phyloP scores from a whole-genome alignment of 2,888 invertebrate species.

The Tiphia femorata region DNA sequence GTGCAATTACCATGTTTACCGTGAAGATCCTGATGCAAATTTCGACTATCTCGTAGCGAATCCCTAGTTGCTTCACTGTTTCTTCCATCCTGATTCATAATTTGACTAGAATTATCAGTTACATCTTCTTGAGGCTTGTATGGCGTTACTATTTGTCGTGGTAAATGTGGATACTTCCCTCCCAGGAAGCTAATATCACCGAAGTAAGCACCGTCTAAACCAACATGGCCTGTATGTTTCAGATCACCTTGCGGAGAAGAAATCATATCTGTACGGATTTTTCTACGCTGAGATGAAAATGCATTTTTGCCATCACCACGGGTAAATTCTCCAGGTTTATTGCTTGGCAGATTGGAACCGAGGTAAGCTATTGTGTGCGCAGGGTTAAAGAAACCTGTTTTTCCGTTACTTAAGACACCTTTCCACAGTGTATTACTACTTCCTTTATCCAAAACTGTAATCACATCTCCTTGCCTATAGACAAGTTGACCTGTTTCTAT shows the following conservation, averaged over 20 bases:
- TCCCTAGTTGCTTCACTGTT: constrained; percentile 49
- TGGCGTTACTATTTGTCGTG: constrained; percentile 89
- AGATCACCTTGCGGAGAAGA: constrained; percentile 97
- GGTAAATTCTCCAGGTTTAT: constrained; percentile 71
- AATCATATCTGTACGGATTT: constrained; percentile 92
- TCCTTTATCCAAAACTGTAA: constrained; percentile 91
- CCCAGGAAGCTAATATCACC: constrained; percentile 89
- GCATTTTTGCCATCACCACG: constrained; percentile 76
- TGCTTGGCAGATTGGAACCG: constrained; percentile 80
- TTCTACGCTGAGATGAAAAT: constrained; percentile 71
- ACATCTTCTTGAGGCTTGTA: constrained; percentile 89
- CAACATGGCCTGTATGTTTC: constrained; percentile 96
- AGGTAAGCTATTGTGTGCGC: constrained; percentile 89
- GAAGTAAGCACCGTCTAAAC: constrained; percentile 96
- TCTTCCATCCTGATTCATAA: constrained; percentile 52
- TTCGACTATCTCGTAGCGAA: constrained; percentile 54
- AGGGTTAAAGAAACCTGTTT: constrained; percentile 94
- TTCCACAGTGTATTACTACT: constrained; percentile 79
- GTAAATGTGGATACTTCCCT: constrained; percentile 82
- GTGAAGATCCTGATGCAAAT: constrained; percentile 53
- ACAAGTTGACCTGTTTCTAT: constrained; percentile 80
- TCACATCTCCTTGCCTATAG: constrained; percentile 90
- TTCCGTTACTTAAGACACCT: constrained; percentile 89
- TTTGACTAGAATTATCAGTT: constrained; percentile 64
- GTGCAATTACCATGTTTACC: constrained; percentile 57